Conservation (phyloP, 2,797 vertebrate species). For the Sebastes ruberrimus region DNA sequence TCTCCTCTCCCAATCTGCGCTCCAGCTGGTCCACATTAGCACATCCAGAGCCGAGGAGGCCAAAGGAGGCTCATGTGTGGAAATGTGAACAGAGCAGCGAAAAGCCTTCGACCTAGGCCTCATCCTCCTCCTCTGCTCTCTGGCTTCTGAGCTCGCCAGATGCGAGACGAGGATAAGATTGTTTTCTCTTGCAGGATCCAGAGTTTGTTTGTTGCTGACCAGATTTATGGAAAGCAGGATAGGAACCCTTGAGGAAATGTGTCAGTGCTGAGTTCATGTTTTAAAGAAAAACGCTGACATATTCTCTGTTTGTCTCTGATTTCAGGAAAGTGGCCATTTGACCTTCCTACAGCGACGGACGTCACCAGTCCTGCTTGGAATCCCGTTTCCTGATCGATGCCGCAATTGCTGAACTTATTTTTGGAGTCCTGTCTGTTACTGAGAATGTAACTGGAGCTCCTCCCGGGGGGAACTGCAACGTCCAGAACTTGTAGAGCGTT, state of each 20-base stretch:
- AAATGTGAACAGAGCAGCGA: constrained; percentile 61
- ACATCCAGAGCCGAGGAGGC: constrained; percentile 68
- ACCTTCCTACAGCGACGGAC: constrained; percentile 30
- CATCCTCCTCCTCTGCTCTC: constrained; percentile 35
- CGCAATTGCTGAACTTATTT: constrained; percentile 43
- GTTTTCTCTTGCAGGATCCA: constrained; percentile 8
- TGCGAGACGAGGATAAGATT: constrained; percentile 38
- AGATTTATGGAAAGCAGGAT: constrained; percentile 39
- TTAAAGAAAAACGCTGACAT: constrained; percentile 37
- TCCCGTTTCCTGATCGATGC: constrained; percentile 62
- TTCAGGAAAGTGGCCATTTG: constrained; percentile 57
- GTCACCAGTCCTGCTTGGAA: constrained; percentile 24
- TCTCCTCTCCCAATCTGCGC: constrained; percentile 63
- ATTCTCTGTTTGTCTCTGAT: constrained; percentile 61
- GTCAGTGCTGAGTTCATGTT: constrained; percentile 10
- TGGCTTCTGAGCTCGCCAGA: constrained; percentile 41
- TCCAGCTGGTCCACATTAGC: constrained; percentile 86
- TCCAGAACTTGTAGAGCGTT: constrained; percentile 48
- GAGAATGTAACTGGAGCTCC: constrained; percentile 81
- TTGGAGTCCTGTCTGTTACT: constrained; percentile 47
- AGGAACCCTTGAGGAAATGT: constrained; percentile 35
- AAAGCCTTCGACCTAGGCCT: constrained; percentile 41
- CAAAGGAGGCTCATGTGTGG: constrained; percentile 58
- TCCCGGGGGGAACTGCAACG: constrained; percentile 45
- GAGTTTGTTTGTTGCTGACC: constrained; percentile 38